Evolutionary conservation across 2,888 invertebrate species (phyloP), one percentile per base, ranked within the genome.

Genomic region (Palloptera scutellata): DNA sequence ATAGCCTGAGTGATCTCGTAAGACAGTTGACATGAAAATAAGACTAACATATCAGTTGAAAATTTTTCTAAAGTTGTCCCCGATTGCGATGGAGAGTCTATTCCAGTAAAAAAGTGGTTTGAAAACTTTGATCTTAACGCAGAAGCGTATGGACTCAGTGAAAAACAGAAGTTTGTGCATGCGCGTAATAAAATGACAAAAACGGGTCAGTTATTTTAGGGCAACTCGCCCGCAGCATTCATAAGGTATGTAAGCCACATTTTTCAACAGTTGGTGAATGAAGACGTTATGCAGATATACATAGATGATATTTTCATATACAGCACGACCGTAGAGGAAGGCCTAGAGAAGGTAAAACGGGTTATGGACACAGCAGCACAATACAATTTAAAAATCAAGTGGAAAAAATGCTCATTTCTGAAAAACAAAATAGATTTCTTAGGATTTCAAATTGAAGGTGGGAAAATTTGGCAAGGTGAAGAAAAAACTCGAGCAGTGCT

Each of bases 81-180:
- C n/a, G n/a, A n/a, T n/a, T n/a, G n/a, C n/a, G n/a, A n/a, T n/a
- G n/a, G n/a, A n/a, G n/a, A n/a, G n/a, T n/a, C n/a, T n/a, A n/a
- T n/a, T n/a, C n/a, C n/a, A n/a, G n/a, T n/a, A n/a, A n/a, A n/a
- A n/a, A n/a, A n/a, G n/a, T n/a, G n/a, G n/a, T n/a, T n/a, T n/a
- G n/a, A n/a, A n/a, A n/a, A n/a, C n/a, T n/a, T n/a, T n/a, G n/a
- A n/a, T n/a, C n/a, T n/a, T n/a, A n/a, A n/a, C n/a, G n/a, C n/a
- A n/a, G n/a, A n/a, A n/a, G 69, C 64, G 6, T 67, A 70, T 53
- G 52, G 57, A 8, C 41, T 70, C 1, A 70, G 53, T 45, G 42
- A 20, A 3, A 66, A 65, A 40, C 69, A 69, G 52, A 69, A 65
- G 52, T 70, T 69, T 52, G 70, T 69, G 43, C 66, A 72, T 40